Evolutionary conservation across 2,888 invertebrate genomes (phyloP).

Genomic region (Chironomus riparius): DNA sequence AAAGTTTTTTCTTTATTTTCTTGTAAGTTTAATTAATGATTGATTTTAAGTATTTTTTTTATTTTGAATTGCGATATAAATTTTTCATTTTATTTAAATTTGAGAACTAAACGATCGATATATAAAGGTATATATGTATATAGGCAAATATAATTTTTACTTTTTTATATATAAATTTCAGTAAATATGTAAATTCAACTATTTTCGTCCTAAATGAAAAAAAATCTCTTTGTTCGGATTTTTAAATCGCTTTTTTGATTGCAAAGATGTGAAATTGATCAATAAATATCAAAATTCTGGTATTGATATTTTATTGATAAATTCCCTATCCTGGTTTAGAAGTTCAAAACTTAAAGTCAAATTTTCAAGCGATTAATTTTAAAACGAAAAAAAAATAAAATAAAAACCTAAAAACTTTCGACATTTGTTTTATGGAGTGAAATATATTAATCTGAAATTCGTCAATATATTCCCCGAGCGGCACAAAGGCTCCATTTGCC

Average conservation of each 20-base stretch:
- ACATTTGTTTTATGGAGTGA: too few relatives aligned
- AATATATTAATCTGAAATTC: neutral
- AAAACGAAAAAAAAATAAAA: too few relatives aligned
- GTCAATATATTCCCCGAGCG: neutral
- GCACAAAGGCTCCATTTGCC: too few relatives aligned
- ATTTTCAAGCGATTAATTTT: too few relatives aligned
- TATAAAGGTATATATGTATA: neutral
- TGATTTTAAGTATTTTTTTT: neutral
- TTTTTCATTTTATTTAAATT: neutral
- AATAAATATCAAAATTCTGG: too few relatives aligned
- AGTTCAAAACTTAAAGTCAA: too few relatives aligned
- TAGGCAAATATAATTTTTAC: neutral
- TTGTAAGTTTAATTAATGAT: neutral
- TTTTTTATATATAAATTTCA: neutral
- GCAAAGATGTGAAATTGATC: too few relatives aligned
- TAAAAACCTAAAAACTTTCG: too few relatives aligned
- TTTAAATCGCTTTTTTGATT: neutral
- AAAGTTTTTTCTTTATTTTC: neutral
- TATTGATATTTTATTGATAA: too few relatives aligned
- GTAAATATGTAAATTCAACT: neutral
- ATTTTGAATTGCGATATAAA: neutral
- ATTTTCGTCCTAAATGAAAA: constrained; percentile 19
- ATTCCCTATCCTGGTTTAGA: too few relatives aligned
- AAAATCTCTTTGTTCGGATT: neutral
- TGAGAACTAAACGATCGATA: neutral